Percentiles rank a stretch among this genome's conserved stretches.
These are phyloP conservation scores for Onychostoma macrolepis DNA, from an alignment of 2,113 vertebrate species.

Conservation along the genomic window DNA sequence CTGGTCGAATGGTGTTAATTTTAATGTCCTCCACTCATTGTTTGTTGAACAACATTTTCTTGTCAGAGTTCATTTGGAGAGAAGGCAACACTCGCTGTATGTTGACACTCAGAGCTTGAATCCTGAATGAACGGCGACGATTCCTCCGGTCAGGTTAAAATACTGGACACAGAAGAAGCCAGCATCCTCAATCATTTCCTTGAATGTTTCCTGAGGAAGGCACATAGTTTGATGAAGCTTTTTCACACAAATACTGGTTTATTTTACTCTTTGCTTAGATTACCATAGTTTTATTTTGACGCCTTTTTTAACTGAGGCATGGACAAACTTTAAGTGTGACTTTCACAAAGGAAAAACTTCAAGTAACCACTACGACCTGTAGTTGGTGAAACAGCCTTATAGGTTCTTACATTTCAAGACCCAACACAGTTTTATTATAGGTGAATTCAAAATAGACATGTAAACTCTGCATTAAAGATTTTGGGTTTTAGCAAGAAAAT, in stretches of 20 bases:
- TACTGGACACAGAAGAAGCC: conserved; percentile 89
- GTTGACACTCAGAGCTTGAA: conserved; percentile 86
- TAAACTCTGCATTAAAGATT: background rate
- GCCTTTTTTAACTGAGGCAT: too few species aligned
- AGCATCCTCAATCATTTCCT: conserved; percentile 88
- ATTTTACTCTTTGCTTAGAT: background rate
- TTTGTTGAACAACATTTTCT: background rate
- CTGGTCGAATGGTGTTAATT: background rate
- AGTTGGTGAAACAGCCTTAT: background rate
- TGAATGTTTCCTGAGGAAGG: conserved; percentile 85
- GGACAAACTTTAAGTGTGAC: background rate
- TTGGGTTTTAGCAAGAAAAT: background rate
- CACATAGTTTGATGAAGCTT: background rate
- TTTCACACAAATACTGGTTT: background rate
- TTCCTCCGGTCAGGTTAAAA: conserved; percentile 82
- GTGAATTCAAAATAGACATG: background rate
- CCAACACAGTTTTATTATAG: background rate
- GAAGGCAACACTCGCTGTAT: background rate
- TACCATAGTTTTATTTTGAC: background rate
- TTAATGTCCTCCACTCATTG: background rate
- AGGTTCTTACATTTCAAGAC: background rate
- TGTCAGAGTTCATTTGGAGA: conserved; percentile 1
- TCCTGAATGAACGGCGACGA: conserved; percentile 94
- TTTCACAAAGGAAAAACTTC: background rate
- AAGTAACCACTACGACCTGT: background rate